Percentiles rank a stretch among this genome's conserved stretches.
These are phyloP conservation scores for Eriosoma lanigerum DNA, from an alignment of 1,140 invertebrate species.

Conservation along the genomic window DNA sequence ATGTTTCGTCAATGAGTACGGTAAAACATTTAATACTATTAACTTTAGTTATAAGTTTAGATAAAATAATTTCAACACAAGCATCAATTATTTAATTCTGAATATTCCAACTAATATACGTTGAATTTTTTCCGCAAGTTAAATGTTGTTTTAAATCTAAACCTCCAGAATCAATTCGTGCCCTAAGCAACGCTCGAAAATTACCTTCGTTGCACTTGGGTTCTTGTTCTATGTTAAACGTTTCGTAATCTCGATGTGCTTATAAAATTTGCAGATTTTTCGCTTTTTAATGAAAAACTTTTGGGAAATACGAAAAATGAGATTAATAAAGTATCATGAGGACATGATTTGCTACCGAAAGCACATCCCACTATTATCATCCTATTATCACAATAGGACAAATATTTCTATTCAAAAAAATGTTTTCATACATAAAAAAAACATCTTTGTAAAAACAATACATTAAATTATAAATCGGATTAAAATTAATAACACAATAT, in stretches of 20 bases:
- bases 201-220: background rate
- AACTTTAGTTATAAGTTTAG: background rate
- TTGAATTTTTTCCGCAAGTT: background rate
- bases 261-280: too few species aligned
- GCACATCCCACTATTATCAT: too few species aligned
- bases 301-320: too few species aligned
- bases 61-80: constrained; percentile 1
- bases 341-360: too few species aligned
- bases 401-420: too few species aligned
- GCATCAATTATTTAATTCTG: background rate
- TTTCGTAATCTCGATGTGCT: constrained; percentile 10
- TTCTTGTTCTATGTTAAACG: background rate
- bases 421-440: too few species aligned
- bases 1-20: background rate
- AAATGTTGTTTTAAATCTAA: constrained; percentile 13
- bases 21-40: constrained; percentile 3
- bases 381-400: too few species aligned
- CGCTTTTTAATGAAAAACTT: too few species aligned
- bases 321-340: too few species aligned
- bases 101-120: constrained; percentile 1
- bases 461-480: too few species aligned
- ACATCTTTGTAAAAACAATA: too few species aligned
- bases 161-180: background rate
- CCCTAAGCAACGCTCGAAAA: background rate
- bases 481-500: too few species aligned